These are phyloP conservation scores for Phrynocephalus vlangalii DNA, from an alignment of 2,797 vertebrate species.

Conservation along the genomic window DNA sequence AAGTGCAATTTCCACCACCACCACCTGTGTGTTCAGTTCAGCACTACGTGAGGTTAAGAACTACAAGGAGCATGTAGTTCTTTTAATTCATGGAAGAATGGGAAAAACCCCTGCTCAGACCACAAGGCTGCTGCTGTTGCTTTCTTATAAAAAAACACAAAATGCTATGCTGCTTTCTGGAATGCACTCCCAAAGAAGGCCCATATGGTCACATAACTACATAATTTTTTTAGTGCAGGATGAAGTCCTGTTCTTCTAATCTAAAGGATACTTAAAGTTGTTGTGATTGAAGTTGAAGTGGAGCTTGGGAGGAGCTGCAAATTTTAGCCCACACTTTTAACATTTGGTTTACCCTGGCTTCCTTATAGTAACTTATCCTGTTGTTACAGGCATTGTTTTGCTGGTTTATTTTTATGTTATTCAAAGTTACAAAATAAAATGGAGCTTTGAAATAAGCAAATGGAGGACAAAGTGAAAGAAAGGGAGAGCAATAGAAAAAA, in stretches of 20 bases:
- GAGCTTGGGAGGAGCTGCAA: too few species aligned
- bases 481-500: neutral
- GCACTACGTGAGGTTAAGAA: too few species aligned
- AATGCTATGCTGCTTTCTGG: neutral
- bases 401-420: neutral
- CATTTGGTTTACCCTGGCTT: neutral
- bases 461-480: neutral
- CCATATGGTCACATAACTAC: neutral
- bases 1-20: too few species aligned
- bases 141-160: neutral
- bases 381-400: neutral
- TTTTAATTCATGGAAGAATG: too few species aligned
- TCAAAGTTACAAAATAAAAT: neutral
- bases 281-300: neutral
- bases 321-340: neutral
- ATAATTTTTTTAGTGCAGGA: neutral
- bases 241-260: neutral
- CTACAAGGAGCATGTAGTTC: too few species aligned
- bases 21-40: too few species aligned
- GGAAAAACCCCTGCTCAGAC: too few species aligned
- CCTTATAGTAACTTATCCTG: neutral
- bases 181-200: neutral
- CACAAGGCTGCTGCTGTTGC: too few species aligned
- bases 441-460: neutral
- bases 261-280: neutral